Evolutionary conservation across 2,888 invertebrate genomes (phyloP).

Genomic region (Gibbula magus): DNA sequence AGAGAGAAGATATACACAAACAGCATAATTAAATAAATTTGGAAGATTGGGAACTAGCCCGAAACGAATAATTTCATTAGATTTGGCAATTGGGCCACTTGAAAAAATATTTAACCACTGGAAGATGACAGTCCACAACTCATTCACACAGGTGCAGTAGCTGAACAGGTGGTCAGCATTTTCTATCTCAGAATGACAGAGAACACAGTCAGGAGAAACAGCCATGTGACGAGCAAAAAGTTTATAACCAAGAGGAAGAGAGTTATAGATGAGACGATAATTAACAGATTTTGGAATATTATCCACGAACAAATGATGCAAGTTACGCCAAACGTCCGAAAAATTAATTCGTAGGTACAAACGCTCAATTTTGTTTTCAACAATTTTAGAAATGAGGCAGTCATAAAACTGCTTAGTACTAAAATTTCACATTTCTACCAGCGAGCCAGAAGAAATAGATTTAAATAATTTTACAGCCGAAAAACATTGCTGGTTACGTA

Average conservation of each 20-base stretch:
- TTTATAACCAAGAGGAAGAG: background rate
- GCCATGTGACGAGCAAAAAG: background rate
- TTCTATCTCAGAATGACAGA: background rate
- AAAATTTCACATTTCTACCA: background rate
- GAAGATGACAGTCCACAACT: background rate
- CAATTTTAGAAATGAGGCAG: background rate
- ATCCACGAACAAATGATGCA: background rate
- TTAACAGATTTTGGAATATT: background rate
- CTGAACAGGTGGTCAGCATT: background rate
- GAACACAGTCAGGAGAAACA: background rate
- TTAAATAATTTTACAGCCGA: background rate
- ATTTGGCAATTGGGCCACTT: background rate
- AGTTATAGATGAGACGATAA: background rate
- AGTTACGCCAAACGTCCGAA: background rate
- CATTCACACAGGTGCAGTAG: background rate
- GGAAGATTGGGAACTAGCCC: background rate
- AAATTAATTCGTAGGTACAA: background rate
- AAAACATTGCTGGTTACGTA: constrained; percentile 11
- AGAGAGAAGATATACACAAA: background rate
- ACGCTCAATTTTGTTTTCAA: background rate
- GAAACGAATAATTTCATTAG: background rate
- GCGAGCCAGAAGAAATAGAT: background rate
- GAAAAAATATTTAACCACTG: background rate
- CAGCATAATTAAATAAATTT: background rate
- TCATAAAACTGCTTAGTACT: background rate